Evolutionary conservation across 2,797 vertebrate species (phyloP).

Genomic region (Lutjanus argentimaculatus): DNA sequence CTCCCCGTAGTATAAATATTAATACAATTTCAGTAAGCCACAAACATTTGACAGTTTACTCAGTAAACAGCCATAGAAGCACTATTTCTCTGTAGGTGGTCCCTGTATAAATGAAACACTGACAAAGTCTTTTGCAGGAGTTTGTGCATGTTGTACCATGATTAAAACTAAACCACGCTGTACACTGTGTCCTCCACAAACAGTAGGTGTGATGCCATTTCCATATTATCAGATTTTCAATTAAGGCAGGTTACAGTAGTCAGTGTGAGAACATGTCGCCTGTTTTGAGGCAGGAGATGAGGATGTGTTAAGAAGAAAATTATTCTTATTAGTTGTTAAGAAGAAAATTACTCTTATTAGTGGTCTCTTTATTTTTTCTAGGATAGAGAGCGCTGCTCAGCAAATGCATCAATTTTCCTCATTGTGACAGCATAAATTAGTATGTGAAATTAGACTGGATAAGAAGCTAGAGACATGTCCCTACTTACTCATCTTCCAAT

Average conservation of each 20-base stretch:
- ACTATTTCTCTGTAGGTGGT: not conserved
- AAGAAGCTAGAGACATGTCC: not conserved
- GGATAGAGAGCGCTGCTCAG: not conserved
- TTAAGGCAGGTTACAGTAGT: not conserved
- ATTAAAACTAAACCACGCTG: not conserved
- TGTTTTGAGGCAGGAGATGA: not conserved
- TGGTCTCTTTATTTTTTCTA: not conserved
- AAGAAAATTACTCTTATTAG: not conserved
- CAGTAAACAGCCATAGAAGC: not conserved
- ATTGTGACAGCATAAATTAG: not conserved
- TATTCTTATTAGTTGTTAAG: not conserved
- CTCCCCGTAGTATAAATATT: not conserved
- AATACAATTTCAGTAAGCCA: not conserved
- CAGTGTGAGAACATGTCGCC: not conserved
- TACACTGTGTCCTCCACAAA: not conserved
- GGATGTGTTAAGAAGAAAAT: constrained; percentile 6
- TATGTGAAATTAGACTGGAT: constrained; percentile 1
- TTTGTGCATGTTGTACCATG: not conserved
- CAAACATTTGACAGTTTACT: not conserved
- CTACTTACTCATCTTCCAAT: not conserved
- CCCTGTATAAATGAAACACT: not conserved
- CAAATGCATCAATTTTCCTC: not conserved
- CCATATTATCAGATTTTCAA: not conserved
- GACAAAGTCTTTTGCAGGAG: not conserved
- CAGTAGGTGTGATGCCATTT: not conserved